Percentiles rank a stretch among this genome's conserved stretches.
phyloP scores from a whole-genome alignment of 2,888 invertebrate species.

The Drosophila pegasa region DNA sequence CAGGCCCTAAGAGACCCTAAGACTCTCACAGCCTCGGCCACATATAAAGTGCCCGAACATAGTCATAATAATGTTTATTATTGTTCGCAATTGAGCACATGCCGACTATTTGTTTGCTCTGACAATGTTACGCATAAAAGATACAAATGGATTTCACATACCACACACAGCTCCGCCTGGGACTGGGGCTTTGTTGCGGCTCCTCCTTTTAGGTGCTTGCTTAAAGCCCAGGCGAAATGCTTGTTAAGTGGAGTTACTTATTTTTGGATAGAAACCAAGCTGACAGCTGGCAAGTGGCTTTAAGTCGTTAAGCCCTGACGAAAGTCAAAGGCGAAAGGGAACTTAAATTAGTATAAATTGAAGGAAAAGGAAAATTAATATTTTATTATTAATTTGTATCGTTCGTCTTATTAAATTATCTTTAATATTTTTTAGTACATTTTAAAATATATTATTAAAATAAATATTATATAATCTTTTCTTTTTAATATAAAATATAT shows the following conservation, averaged over 20 bases:
- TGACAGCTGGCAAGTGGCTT: neutral
- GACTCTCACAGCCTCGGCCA: constrained; percentile 37
- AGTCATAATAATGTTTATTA: constrained; percentile 77
- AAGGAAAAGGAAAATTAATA: too few species aligned
- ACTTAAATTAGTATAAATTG: neutral
- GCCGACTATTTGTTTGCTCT: constrained; percentile 34
- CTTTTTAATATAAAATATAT: too few species aligned
- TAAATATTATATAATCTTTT: too few species aligned
- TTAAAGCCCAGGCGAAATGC: constrained; percentile 8
- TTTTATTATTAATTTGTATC: too few species aligned
- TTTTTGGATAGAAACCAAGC: neutral
- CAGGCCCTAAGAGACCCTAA: constrained; percentile 55
- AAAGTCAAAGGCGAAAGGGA: neutral
- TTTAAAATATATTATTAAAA: too few species aligned
- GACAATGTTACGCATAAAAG: constrained; percentile 36
- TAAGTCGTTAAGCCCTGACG: neutral
- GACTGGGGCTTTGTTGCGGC: neutral
- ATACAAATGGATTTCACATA: constrained; percentile 49
- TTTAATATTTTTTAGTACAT: too few species aligned
- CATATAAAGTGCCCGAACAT: constrained; percentile 54
- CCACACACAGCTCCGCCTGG: neutral
- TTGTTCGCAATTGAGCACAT: constrained; percentile 60
- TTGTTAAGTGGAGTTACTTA: neutral
- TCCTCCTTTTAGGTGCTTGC: constrained; percentile 6
- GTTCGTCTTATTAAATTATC: too few species aligned